Base-by-base conservation (phyloP, 2,797 vertebrate genomes). In the Miichthys miiuy region DNA sequence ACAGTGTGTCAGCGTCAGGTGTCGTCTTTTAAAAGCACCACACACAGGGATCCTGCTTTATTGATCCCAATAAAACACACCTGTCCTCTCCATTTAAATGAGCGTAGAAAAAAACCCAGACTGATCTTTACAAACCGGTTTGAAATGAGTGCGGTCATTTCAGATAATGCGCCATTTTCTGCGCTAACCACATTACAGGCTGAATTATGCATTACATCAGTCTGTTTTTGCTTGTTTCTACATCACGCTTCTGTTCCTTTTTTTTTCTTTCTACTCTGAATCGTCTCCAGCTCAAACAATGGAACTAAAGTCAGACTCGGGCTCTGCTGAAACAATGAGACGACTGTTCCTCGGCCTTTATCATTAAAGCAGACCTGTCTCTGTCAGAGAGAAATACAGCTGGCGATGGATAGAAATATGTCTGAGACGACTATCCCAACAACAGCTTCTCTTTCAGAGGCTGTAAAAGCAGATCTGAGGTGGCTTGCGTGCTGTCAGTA, bases 291-390 rank as follows among this genome's bases (percentile, higher is more conserved):
- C 34, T 75, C 75, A 79, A 89, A 93, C 88, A 93, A 91, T 82
- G 79, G 55, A 42, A 75, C 79, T 58, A 47, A 68, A 83, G 82
- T 84, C 75, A 20, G 82, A 75, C 72, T 25, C 34, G 8, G 34
- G 68, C 81, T 81, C 83, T 68, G 78, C 74, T 72, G 84, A 86
- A 93, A 94, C 93, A 95, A 95, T 93, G 91, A 93, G 82, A 84
- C 62, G 82, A 87, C 91, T 95, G 92, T 94, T 93, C 83, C 75
- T 74, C 75, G 0, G 77, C 56, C 38, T 85, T 87, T 83, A 89
- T 81, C 83, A 84, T 87, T 79, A 90, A 89, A 89, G 84, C 87
- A 88, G 87, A 89, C 76, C 66, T 76, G 76, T 85, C 71, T 81
- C 72, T 80, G 14, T 1, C 69, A 84, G 81, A 83, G 77, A 92